Base-by-base conservation (phyloP, 2,797 vertebrate species). In the Gallinago nigripennis region DNA sequence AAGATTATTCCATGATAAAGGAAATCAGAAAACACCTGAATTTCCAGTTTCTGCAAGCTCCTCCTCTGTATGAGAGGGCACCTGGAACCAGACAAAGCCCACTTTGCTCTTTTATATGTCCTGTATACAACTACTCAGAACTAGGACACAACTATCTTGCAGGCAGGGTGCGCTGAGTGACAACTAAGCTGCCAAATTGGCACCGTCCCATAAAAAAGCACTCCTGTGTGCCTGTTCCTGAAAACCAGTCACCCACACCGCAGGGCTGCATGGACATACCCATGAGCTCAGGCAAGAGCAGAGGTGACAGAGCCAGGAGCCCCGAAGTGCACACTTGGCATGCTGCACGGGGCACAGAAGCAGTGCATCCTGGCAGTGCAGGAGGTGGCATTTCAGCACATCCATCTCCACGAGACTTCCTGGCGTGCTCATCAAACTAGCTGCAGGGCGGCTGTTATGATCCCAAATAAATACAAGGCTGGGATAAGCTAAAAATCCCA, bases 361-460 rank as follows among this genome's bases (percentile, higher is more conserved):
- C 3, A 2, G 53, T 37, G 45, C 68, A 39, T 39, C 51, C 48
- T 2, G 3, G 65, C 75, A 48, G 63, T 0, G 0, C 17, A 0
- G 27, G 43, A 46, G 43, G 28, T 9, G 30, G 37, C 46, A 69
- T 53, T 18, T 72, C 88, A 89, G 78, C 46, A 63, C 71, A 30
- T 18, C 43, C 48, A 24, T 30, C 63, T 35, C 35, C 58, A 27
- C 0, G 4, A 23, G 73, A 61, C 64, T 80, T 45, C 43, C 68
- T 85, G 71, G 37, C 1, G 0, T 1, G 16, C 48, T 88, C 61
- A 77, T 12, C 53, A 43, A 61, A 37, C 27, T 39, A 21, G 76
- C 87, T 83, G 57, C 88, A 76, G 87, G 76, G 82, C 63, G 43
- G 31, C 15, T 61, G 16, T 60, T 85, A 56, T 0, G 4, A 86